Evolutionary conservation across 2,113 vertebrate genomes (phyloP).

Genomic region (Balaeniceps rex): DNA sequence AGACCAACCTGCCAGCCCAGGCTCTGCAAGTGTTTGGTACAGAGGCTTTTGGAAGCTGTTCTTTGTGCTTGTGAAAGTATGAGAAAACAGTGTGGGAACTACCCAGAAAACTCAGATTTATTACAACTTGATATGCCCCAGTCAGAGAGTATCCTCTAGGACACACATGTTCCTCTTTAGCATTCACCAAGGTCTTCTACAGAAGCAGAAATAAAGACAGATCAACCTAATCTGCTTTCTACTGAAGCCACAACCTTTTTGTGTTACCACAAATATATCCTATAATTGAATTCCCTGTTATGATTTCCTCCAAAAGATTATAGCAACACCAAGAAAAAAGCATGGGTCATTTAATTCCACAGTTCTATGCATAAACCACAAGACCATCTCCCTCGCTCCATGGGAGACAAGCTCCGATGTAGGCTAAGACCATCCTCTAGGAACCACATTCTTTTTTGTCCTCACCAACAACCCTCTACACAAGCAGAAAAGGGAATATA

Average conservation of each 20-base stretch:
- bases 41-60: neutral
- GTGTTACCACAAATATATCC: neutral
- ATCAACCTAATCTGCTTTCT: neutral
- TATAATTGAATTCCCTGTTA: rapidly evolving
- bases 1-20: neutral
- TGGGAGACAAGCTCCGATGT: neutral
- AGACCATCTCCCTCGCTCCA: neutral
- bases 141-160: neutral
- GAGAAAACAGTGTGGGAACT: conserved; percentile 21
- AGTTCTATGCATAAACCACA: neutral
- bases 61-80: neutral
- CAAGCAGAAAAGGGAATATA: neutral
- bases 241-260: neutral
- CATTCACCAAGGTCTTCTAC: neutral
- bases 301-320: neutral
- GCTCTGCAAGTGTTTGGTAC: neutral
- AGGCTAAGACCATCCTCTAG: neutral
- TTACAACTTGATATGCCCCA: neutral
- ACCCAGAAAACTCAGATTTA: neutral
- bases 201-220: neutral
- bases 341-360: neutral
- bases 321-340: neutral
- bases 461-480: neutral
- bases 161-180: neutral
- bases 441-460: neutral